Evolutionary conservation across 2,797 vertebrate species (phyloP).

Genomic region (Ctenochaetus hawaiiensis): DNA sequence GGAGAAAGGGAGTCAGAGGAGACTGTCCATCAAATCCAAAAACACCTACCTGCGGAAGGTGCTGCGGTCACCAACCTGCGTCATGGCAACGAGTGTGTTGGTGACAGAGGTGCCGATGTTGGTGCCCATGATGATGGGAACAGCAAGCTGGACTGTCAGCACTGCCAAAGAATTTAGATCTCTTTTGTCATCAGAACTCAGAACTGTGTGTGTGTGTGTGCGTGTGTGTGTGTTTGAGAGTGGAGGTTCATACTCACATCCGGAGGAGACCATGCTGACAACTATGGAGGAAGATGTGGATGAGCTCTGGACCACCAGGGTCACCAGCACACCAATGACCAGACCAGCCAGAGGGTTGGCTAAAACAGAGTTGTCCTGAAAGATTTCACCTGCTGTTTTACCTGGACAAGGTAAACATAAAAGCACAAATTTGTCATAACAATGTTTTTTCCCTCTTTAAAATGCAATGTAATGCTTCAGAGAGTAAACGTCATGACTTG

Average conservation of each 20-base stretch:
- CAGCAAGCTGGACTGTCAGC: constrained; percentile 89
- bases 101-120: constrained; percentile 99
- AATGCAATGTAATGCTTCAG: background rate
- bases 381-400: constrained; percentile 94
- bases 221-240: constrained; percentile 6
- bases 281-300: constrained; percentile 96
- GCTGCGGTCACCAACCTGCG: constrained; percentile 92
- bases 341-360: constrained; percentile 94
- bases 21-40: constrained; percentile 4
- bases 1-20: background rate
- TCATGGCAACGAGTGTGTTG: constrained; percentile 95
- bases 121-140: constrained; percentile 98
- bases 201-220: background rate
- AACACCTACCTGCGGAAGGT: constrained; percentile 92
- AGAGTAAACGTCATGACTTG: background rate
- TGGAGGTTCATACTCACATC: constrained; percentile 85
- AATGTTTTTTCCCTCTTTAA: background rate
- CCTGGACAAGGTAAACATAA: constrained; percentile 76
- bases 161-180: constrained; percentile 82
- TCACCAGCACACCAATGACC: constrained; percentile 95
- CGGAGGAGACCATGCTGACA: constrained; percentile 98
- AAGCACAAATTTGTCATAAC: background rate
- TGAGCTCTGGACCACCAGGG: constrained; percentile 95
- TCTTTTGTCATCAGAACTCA: constrained; percentile 16
- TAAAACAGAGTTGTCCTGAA: constrained; percentile 90